A percentile compares a stretch with the other conserved stretches of the same genome.
phyloP scores from a whole-genome alignment of 2,797 vertebrate species.

The Helarctos malayanus region DNA sequence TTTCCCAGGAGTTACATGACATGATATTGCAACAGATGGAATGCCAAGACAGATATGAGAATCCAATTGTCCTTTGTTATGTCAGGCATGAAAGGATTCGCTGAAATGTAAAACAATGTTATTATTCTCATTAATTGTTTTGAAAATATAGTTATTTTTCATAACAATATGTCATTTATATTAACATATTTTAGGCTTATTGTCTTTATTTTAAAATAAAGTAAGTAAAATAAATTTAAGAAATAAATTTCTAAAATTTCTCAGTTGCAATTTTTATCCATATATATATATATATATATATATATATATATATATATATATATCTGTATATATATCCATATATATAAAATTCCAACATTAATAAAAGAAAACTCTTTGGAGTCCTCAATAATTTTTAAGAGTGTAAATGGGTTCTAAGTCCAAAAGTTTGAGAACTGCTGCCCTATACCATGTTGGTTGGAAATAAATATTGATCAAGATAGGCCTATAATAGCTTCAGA shows the following conservation, averaged over 20 bases:
- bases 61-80: neutral
- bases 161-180: neutral
- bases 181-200: neutral
- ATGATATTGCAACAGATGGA: neutral
- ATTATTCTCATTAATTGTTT: neutral
- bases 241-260: neutral
- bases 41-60: neutral
- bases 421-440: neutral
- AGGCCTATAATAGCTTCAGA: neutral
- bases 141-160: neutral
- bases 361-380: neutral
- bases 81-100: neutral
- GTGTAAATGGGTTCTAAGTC: neutral
- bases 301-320: neutral
- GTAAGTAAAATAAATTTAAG: neutral
- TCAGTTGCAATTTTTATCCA: neutral
- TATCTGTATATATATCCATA: neutral
- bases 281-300: neutral
- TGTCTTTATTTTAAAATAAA: slow-evolving; percentile 19
- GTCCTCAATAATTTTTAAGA: neutral
- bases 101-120: neutral
- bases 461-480: neutral
- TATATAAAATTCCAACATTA: neutral
- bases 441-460: neutral
- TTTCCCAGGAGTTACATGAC: neutral